A percentile compares a stretch with the other conserved stretches of the same genome.
Evolutionary conservation across 2,113 vertebrate species (phyloP).

Genomic region (Junco hyemalis): DNA sequence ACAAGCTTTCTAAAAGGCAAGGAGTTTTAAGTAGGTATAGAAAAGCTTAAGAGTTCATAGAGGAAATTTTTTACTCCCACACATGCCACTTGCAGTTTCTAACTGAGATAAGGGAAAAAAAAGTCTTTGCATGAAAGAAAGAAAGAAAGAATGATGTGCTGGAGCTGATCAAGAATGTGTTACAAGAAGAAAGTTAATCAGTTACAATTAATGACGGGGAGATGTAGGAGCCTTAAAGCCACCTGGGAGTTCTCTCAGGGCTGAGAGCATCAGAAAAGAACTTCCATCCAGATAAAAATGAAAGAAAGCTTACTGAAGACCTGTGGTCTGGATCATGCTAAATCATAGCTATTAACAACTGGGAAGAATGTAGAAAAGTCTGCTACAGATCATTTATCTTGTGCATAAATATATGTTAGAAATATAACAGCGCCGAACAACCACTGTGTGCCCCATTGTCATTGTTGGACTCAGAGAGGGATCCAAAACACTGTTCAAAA

Average conservation of each 20-base stretch:
- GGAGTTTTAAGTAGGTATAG: not conserved
- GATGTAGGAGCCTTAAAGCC: not conserved
- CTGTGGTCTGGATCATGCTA: not conserved
- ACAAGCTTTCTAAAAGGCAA: not conserved
- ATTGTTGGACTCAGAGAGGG: not conserved
- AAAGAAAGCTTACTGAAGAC: not conserved
- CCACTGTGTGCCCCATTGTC: not conserved
- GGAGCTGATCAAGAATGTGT: not conserved
- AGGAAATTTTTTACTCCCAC: not conserved
- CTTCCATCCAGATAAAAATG: not conserved
- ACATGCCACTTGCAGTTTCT: not conserved
- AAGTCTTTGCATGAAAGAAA: not conserved
- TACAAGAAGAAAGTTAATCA: conserved; percentile 25
- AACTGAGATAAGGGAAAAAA: not conserved
- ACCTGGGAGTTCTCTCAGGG: not conserved
- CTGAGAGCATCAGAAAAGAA: not conserved
- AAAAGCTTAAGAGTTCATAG: not conserved
- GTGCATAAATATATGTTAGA: not conserved
- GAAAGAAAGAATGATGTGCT: not conserved
- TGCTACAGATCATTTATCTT: not conserved
- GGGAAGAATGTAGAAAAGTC: not conserved
- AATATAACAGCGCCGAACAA: not conserved
- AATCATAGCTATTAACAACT: not conserved
- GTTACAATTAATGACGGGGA: not conserved
- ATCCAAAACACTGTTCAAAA: not conserved